Base-by-base conservation (phyloP, 2,888 invertebrate genomes). In the Phaedon cochleariae region DNA sequence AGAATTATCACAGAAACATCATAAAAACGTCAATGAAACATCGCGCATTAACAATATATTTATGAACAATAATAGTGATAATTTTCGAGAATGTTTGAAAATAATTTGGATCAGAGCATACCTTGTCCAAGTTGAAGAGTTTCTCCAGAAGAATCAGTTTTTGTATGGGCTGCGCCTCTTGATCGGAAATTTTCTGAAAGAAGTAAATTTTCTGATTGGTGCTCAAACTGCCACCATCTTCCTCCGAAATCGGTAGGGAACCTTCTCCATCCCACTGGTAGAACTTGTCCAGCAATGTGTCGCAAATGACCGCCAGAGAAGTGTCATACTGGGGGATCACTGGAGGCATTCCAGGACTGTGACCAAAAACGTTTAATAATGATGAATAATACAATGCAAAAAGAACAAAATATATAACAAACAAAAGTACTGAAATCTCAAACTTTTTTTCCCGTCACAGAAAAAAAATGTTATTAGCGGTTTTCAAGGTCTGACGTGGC, bases 311-410 rank as follows among this genome's bases (percentile, higher is more conserved):
- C 0, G 88, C 87, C 74, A 94, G 84, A 1, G 89, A 86, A 48
- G 86, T 87, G 81, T 95, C 91, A 79, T 87, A 96, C 88, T 89
- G 84, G 5, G 96, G 96, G 77, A 93, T 92, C 17, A 92, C 85
- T 0, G 93, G 92, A 0, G 97, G 97, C 94, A 97, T 94, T 59
- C 97, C 98, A 52, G 91, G 89, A 31, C 85, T 85, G 41, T 34
- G 12, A 34, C 12, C 2, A 34, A 29, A 29, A 29, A 29, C 4
- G 29, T 29, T 29, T 29, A 29, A 29, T 6, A 4, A 29, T 4
- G 29, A 29, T 6, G 7, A 7, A 7, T 29, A 7, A 7, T 29
- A 29, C 12, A 34, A 34, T 12, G 12, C 34, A 34, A 7, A 34
- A 10, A 34, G 7, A 26, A 26, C 7, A 26, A 3, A 26, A n/a